Evolutionary conservation across 2,888 invertebrate species (phyloP).

Genomic region (Drosophila rubida): DNA sequence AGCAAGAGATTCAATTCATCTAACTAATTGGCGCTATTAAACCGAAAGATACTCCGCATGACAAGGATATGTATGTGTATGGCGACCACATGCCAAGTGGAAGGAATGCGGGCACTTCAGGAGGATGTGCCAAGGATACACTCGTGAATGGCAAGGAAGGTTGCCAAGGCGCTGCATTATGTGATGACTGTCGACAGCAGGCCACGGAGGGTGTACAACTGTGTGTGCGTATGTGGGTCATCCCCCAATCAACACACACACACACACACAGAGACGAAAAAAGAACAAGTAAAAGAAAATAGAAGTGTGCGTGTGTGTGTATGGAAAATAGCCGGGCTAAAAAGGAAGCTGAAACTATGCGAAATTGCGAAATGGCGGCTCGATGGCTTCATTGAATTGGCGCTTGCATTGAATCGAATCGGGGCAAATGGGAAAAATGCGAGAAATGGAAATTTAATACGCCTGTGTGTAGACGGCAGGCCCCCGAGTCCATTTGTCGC

Average conservation of each 20-base stretch:
- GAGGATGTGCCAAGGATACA: constrained; percentile 17
- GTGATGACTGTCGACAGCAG: neutral
- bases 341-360: constrained; percentile 55
- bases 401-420: constrained; percentile 42
- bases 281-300: too few relatives aligned
- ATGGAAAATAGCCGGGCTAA: constrained; percentile 27
- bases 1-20: constrained; percentile 69
- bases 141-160: constrained; percentile 20
- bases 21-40: constrained; percentile 75
- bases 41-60: constrained; percentile 41
- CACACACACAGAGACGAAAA: too few relatives aligned
- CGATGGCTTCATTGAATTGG: constrained; percentile 64
- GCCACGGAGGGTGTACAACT: neutral
- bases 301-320: too few relatives aligned
- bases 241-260: constrained; percentile 44
- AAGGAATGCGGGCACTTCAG: constrained; percentile 10
- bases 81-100: constrained; percentile 54
- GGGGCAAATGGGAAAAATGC: constrained; percentile 16
- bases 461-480: constrained; percentile 8
- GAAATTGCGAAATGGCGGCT: constrained; percentile 15
- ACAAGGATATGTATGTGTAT: constrained; percentile 11
- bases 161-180: constrained; percentile 73
- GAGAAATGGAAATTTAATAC: constrained; percentile 74
- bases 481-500: constrained; percentile 53
- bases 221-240: constrained; percentile 19